Percentiles rank a stretch among this genome's conserved stretches.
These are phyloP conservation scores for Pseudobourletiella spinata DNA, from an alignment of 1,140 invertebrate genomes.

Conservation along the genomic window DNA sequence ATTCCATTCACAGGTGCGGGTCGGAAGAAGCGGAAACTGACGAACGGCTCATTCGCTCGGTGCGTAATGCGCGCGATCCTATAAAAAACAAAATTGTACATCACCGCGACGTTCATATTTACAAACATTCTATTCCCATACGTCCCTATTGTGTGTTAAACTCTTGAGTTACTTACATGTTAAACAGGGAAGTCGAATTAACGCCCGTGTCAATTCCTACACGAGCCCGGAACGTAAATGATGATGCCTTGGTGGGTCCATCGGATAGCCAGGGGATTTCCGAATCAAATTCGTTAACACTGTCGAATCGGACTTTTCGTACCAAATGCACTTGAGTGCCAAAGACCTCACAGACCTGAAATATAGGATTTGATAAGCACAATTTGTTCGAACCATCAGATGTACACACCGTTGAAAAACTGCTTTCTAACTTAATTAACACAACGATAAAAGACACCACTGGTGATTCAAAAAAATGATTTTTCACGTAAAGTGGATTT, in stretches of 20 bases:
- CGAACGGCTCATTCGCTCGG: not conserved
- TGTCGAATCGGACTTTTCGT: not conserved
- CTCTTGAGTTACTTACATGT: not conserved
- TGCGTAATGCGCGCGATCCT: not conserved
- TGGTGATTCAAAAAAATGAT: too few species aligned
- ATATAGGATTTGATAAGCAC: not conserved
- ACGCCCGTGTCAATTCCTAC: not conserved
- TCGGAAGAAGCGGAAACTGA: not conserved
- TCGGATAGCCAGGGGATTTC: not conserved
- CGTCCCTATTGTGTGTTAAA: not conserved
- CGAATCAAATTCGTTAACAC: conserved; percentile 2
- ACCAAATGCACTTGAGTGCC: not conserved
- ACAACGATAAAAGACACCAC: too few species aligned
- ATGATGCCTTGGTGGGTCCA: not conserved
- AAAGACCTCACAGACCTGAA: not conserved
- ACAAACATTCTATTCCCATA: too few species aligned
- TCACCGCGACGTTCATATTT: too few species aligned
- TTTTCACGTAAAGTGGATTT: too few species aligned
- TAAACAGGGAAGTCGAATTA: not conserved
- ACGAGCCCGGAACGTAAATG: not conserved
- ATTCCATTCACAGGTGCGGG: not conserved
- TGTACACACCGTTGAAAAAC: too few species aligned
- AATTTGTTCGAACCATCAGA: too few species aligned
- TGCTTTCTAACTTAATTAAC: too few species aligned
- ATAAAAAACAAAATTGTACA: too few species aligned